Percentiles rank a stretch among this genome's conserved stretches.
Evolutionary conservation across 2,888 invertebrate genomes (phyloP).

Genomic region (Drosophila anomelani): DNA sequence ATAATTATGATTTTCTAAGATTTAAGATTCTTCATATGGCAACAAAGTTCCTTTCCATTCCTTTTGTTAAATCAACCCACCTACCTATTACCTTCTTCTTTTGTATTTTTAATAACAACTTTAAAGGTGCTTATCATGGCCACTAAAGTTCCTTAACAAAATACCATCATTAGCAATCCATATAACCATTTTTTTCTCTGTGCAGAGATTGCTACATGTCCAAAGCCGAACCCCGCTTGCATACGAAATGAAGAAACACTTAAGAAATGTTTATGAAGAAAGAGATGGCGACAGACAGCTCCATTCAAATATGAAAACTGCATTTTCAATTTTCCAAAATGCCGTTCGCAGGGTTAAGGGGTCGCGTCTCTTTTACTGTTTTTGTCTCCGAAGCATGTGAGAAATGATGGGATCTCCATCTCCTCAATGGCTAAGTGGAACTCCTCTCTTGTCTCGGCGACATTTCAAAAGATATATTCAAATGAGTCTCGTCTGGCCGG

Average conservation of each 20-base stretch:
- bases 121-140: neutral
- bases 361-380: constrained; percentile 2
- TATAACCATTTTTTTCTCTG: constrained; percentile 6
- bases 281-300: constrained; percentile 5
- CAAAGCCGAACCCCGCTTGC: constrained; percentile 21
- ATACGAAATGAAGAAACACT: constrained; percentile 30
- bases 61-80: no score
- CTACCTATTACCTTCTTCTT: neutral
- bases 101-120: neutral
- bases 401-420: constrained; percentile 35
- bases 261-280: constrained; percentile 9
- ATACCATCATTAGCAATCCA: constrained; percentile 1
- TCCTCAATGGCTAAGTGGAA: constrained; percentile 16
- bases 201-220: constrained; percentile 26
- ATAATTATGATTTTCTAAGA: neutral
- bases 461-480: constrained; percentile 38
- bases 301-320: constrained; percentile 67
- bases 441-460: constrained; percentile 9
- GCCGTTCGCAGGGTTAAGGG: constrained; percentile 29
- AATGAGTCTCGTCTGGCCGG: constrained; percentile 15
- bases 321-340: constrained; percentile 65
- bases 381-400: constrained; percentile 43
- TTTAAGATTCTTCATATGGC: no score
- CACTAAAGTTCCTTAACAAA: neutral
- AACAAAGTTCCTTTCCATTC: neutral